Conservation (phyloP, 2,113 vertebrate species). For the Brachypodius melanocephalos region DNA sequence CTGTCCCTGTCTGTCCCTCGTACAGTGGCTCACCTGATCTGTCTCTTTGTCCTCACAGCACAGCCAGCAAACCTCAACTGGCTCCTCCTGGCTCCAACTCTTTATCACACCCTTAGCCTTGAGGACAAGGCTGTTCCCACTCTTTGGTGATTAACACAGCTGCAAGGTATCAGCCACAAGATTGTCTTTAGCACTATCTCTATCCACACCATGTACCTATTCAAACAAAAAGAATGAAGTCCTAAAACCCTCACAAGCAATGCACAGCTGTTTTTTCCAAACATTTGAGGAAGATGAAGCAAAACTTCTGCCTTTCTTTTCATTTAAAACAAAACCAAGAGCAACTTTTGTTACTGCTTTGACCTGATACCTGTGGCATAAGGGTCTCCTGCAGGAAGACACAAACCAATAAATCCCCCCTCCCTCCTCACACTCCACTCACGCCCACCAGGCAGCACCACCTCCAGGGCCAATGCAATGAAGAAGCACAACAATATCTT, state of each 20-base stretch:
- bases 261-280: background rate
- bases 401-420: background rate
- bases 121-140: too few relatives aligned
- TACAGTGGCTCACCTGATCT: too few relatives aligned
- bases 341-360: background rate
- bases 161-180: too few relatives aligned
- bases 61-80: too few relatives aligned
- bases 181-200: too few relatives aligned
- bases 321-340: background rate
- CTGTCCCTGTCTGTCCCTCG: too few relatives aligned
- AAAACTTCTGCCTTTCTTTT: background rate
- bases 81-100: too few relatives aligned
- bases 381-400: background rate
- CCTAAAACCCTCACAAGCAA: background rate
- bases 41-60: too few relatives aligned
- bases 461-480: background rate
- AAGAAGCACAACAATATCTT: background rate
- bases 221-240: background rate
- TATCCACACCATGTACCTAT: background rate
- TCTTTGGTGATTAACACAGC: too few relatives aligned
- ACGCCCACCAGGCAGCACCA: background rate
- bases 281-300: background rate
- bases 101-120: too few relatives aligned
- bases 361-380: background rate
- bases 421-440: background rate